Evolutionary conservation across 35 echinoderm and acorn worm species (phyloP), one percentile per base, ranked within the genome.

Genomic region (Lytechinus pictus): DNA sequence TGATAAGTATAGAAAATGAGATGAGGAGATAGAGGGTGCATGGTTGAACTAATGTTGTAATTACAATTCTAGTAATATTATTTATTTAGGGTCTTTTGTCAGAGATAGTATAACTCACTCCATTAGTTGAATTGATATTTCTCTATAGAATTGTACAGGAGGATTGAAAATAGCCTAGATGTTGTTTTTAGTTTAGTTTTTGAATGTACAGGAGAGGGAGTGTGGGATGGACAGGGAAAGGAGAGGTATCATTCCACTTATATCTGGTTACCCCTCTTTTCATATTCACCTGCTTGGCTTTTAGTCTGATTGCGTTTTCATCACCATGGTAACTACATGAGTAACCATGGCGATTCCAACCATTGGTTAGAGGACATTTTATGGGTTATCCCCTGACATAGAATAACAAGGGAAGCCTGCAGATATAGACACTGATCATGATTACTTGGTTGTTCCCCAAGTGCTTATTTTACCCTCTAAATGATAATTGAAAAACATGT

Each of bases 271-370:
- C n/a, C 66, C 66, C 66, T 7, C 8, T 79, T 58, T 24, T 79
- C n/a, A 24, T 16, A 79, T 79, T 79, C 66, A 79, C 66, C 19
- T 79, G 19, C 66, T 24, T 79, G 66, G 66, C 66, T 79, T 79
- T 79, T 79, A 79, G 66, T 79, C 66, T 79, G 66, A 79, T 79
- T 79, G 66, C 66, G 66, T 79, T 79, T 24, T 79, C 66, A 79
- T 79, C 21, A 7, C 19, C 66, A 79, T 79, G 66, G 66, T 79
- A 24, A 79, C 66, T 79, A 14, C 66, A 79, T 79, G 66, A 79
- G 66, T 79, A 7, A 79, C 66, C 66, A 79, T 79, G 66, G n/a
- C 66, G 8, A 79, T 79, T 79, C 21, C 66, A 79, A 24, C 66
- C n/a, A 24, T 79, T 24, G 33, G 66, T 79, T 8, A 79, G 66